Percentiles rank a stretch among this genome's conserved stretches.
Evolutionary conservation across 2,113 vertebrate species (phyloP).

Genomic region (Diadophis punctatus): DNA sequence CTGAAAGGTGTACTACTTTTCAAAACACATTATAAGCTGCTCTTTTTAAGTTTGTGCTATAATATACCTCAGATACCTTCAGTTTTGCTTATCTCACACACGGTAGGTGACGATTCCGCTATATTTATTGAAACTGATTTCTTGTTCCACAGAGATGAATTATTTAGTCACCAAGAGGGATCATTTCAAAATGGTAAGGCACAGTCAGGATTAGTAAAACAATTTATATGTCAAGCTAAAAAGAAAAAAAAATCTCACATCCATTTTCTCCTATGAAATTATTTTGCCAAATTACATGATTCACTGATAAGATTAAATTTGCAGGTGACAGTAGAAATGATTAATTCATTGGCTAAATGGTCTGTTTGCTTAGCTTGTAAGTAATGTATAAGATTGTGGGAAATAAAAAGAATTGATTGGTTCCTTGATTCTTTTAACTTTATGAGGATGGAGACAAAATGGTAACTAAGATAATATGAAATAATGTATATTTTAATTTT

Average conservation of each 20-base stretch:
- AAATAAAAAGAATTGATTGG: background rate
- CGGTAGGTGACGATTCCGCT: background rate
- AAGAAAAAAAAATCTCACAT: background rate
- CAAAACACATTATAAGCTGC: background rate
- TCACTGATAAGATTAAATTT: conserved; percentile 8
- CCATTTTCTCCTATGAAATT: conserved; percentile 17
- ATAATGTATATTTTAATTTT: background rate
- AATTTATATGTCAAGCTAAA: conserved; percentile 19
- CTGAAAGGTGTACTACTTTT: background rate
- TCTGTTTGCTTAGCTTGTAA: background rate
- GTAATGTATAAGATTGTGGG: background rate
- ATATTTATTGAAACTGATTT: conserved; percentile 17
- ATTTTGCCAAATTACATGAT: conserved; percentile 17
- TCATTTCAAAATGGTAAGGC: background rate
- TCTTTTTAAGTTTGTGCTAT: background rate
- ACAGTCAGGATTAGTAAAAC: conserved; percentile 25
- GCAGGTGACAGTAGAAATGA: conserved; percentile 9
- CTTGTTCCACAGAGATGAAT: conserved; percentile 11
- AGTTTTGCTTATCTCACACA: background rate
- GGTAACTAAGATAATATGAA: background rate
- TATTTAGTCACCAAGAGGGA: conserved; percentile 16
- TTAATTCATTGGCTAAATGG: conserved; percentile 14
- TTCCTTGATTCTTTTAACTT: background rate
- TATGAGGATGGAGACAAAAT: background rate
- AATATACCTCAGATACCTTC: background rate